phyloP scores from a whole-genome alignment of 2,888 invertebrate species.

The Nemoura dubitans region DNA sequence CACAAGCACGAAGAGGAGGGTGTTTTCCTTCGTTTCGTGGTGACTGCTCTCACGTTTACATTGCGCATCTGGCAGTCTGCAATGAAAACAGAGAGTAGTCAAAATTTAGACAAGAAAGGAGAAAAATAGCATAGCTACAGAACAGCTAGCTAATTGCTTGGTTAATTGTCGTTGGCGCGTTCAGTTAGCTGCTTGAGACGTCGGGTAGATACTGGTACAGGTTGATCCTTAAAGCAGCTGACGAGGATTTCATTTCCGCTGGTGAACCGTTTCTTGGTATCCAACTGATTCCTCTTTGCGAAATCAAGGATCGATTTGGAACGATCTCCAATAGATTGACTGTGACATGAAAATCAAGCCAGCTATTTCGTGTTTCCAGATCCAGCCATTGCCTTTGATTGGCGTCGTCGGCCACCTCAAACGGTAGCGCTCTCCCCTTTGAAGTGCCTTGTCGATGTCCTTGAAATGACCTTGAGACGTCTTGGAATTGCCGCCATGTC shows the following conservation, averaged over 20 bases:
- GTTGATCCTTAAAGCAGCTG: not conserved
- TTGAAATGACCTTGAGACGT: too few species aligned
- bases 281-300: not conserved
- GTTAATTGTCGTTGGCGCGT: not conserved
- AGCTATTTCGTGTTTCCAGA: not conserved
- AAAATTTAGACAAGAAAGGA: slow-evolving; percentile 54
- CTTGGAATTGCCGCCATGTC: too few species aligned
- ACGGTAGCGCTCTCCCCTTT: too few species aligned
- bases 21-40: slow-evolving; percentile 73
- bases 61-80: slow-evolving; percentile 80
- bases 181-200: not conserved
- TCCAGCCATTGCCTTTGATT: not conserved
- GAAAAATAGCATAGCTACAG: slow-evolving; percentile 41
- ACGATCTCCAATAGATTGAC: not conserved
- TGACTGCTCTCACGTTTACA: slow-evolving; percentile 78
- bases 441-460: too few species aligned
- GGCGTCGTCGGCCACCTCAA: too few species aligned
- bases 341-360: not conserved
- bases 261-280: not conserved
- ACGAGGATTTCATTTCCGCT: not conserved
- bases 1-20: slow-evolving; percentile 74
- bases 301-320: not conserved
- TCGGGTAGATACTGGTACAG: not conserved
- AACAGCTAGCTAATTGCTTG: slow-evolving; percentile 36
- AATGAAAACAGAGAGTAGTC: slow-evolving; percentile 74